phyloP scores from a whole-genome alignment of 2,888 invertebrate genomes.

The Galerucella calmariensis region DNA sequence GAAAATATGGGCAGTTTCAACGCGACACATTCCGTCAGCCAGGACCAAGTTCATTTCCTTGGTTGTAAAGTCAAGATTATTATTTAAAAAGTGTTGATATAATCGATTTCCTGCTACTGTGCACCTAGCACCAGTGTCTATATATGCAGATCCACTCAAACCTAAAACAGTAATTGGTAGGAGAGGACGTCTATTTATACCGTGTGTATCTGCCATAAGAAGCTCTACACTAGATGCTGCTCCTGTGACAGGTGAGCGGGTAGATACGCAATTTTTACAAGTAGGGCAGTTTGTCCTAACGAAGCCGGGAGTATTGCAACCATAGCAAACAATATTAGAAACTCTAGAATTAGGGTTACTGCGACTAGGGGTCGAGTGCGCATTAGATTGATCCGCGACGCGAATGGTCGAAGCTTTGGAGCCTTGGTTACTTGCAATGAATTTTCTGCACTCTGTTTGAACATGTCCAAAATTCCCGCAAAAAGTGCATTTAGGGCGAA shows the following conservation, averaged over 20 bases:
- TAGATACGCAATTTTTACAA: background rate
- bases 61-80: constrained; percentile 13
- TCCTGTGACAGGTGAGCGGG: background rate
- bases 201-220: constrained; percentile 15
- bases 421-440: constrained; percentile 6
- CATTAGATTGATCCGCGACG: background rate
- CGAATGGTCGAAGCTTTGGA: background rate
- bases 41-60: constrained; percentile 30
- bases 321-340: constrained; percentile 24
- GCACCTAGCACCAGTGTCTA: constrained; percentile 41
- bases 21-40: constrained; percentile 36
- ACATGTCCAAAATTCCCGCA: constrained; percentile 24
- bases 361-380: constrained; percentile 7
- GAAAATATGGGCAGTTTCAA: constrained; percentile 23
- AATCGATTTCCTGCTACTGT: constrained; percentile 31
- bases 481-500: constrained; percentile 13
- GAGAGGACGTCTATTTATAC: constrained; percentile 12
- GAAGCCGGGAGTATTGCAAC: constrained; percentile 27
- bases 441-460: constrained; percentile 27
- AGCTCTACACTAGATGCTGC: constrained; percentile 12
- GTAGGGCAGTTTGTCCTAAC: constrained; percentile 23
- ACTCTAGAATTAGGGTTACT: constrained; percentile 5
- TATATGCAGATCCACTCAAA: constrained; percentile 34
- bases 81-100: constrained; percentile 21
- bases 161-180: constrained; percentile 16